phyloP scores from a whole-genome alignment of 2,888 invertebrate species.

The Meandrusa payeni region DNA sequence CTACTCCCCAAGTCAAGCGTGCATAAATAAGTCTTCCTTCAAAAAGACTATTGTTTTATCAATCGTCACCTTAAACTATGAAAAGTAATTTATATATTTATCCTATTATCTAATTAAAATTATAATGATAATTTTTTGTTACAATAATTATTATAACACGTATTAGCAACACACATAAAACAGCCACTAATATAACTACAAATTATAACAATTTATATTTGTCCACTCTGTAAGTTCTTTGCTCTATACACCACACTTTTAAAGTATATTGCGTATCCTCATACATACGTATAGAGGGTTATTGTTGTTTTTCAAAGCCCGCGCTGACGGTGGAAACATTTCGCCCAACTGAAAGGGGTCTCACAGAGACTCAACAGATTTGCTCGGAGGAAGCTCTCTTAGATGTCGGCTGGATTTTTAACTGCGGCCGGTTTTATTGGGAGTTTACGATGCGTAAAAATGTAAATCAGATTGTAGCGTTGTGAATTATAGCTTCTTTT shows the following conservation, averaged over 20 bases:
- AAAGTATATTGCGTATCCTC: conserved; percentile 73
- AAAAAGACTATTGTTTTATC: too few relatives aligned
- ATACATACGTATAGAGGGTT: conserved; percentile 63
- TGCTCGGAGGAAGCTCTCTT: conserved; percentile 52
- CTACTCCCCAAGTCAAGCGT: too few relatives aligned
- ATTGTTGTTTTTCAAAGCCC: conserved; percentile 77
- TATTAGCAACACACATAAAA: too few relatives aligned
- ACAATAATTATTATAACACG: too few relatives aligned
- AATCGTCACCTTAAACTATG: too few relatives aligned
- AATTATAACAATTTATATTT: background rate
- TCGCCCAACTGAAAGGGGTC: conserved; percentile 59
- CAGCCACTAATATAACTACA: background rate
- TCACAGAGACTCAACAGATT: conserved; percentile 58
- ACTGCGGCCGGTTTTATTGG: conserved; percentile 62
- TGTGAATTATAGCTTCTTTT: conserved; percentile 28
- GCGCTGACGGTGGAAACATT: conserved; percentile 46
- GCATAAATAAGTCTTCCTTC: too few relatives aligned
- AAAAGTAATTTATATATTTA: too few relatives aligned
- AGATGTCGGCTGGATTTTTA: conserved; percentile 49
- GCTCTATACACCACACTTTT: conserved; percentile 52
- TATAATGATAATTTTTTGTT: too few relatives aligned
- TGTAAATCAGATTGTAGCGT: conserved; percentile 49
- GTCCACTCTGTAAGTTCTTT: conserved; percentile 3
- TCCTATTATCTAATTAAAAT: too few relatives aligned
- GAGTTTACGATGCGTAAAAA: conserved; percentile 74